Evolutionary conservation across 2,797 vertebrate genomes (phyloP).

Genomic region (Aphelocoma californica): DNA sequence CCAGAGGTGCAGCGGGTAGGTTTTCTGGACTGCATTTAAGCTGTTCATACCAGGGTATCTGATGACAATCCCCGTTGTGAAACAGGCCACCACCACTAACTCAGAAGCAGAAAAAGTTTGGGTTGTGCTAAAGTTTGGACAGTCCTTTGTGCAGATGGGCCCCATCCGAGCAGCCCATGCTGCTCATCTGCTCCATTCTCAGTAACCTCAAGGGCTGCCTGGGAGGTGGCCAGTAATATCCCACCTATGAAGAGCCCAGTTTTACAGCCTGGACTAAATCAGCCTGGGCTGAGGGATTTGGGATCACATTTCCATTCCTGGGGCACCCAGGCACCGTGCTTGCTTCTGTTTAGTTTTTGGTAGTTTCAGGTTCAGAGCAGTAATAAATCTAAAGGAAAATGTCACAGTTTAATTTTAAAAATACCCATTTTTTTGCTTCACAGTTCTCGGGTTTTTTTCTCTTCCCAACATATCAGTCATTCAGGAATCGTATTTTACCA

Average conservation of each 20-base stretch:
- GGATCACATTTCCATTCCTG: neutral
- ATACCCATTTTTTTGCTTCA: neutral
- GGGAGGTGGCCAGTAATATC: neutral
- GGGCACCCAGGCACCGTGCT: neutral
- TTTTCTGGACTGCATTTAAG: neutral
- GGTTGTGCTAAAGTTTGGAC: neutral
- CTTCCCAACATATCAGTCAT: neutral
- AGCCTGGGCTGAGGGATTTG: neutral
- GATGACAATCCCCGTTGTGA: fast-evolving
- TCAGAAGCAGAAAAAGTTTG: neutral
- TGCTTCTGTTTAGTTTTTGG: neutral
- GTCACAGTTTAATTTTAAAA: neutral
- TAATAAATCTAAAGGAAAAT: constrained; percentile 14
- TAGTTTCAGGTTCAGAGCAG: neutral
- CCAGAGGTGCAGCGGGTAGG: neutral
- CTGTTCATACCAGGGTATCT: neutral
- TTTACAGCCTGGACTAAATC: neutral
- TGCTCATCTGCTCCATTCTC: neutral
- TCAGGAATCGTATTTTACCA: neutral
- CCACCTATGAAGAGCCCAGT: neutral
- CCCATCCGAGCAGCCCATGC: fast-evolving
- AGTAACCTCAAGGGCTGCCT: neutral
- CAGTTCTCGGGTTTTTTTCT: neutral
- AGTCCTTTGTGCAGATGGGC: neutral
- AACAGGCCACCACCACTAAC: neutral